Evolutionary conservation across 2,888 invertebrate species (phyloP), one percentile per base, ranked within the genome.

Genomic region (Apamea monoglypha): DNA sequence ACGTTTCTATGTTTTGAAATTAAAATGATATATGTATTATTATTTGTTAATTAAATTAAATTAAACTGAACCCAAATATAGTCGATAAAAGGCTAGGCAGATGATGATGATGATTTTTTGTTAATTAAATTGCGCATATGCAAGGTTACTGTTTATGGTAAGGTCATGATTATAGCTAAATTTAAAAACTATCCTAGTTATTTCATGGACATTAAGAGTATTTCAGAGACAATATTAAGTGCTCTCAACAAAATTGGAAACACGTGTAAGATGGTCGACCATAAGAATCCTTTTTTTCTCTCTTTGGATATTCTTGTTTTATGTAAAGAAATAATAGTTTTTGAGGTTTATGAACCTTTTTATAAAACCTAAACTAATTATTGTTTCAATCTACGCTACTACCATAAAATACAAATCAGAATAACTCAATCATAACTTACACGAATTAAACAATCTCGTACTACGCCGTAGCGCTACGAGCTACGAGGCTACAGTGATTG

Each of bases 381-480:
- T 7, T 3, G 21, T 16, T 36, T 12, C 32, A 69, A 53, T 63
- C 36, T 44, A 1, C 25, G 4, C 8, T 44, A 5, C 36, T 12
- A 53, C 56, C n/a, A 59, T 83, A 75, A 69, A 56, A 83, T 64
- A 74, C 66, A 66, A 83, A 74, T 67, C 66, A 76, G 40, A 74
- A 32, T 66, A 73, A 72, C 63, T 44, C 67, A 80, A 70, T 61
- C 61, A 69, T 75, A n/a, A 76, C 21, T 32, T 36, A 36, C 63
- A 18, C 53, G 67, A 68, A 80, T 50, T 61, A 71, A 68, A 66
- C 44, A 36, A 71, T 73, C 56, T 70, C 32, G 6, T 70, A 59
- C 83, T 82, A 82, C 82, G 82, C 16, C 85, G 82, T 82, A 85
- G 85, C 74, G 78, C 82, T 82, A 82, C 82, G 78, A 78, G 78